Conservation (phyloP, 2,113 vertebrate species). For the Hypanus sabinus region DNA sequence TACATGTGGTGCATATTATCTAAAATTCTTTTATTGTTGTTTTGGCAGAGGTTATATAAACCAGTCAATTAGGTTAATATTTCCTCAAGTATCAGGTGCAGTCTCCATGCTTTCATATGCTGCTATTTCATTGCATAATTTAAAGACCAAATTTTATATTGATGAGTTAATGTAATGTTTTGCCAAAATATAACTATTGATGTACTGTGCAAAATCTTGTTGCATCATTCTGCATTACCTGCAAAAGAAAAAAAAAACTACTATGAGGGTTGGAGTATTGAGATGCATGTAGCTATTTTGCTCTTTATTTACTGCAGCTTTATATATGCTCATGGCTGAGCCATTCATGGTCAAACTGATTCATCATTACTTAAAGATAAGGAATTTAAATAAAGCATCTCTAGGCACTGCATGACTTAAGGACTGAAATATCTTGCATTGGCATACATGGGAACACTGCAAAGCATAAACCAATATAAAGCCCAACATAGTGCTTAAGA, state of each 20-base stretch:
- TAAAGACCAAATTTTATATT: neutral
- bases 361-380: neutral
- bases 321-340: constrained; percentile 23
- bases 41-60: neutral
- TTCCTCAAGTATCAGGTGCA: neutral
- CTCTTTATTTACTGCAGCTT: constrained; percentile 16
- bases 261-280: neutral
- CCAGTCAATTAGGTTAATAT: neutral
- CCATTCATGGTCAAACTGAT: constrained; percentile 9
- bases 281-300: constrained; percentile 27
- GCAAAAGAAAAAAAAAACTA: neutral
- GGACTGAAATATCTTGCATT: neutral
- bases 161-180: neutral
- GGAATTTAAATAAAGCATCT: neutral
- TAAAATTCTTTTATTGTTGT: neutral
- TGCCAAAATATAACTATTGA: neutral
- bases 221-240: constrained; percentile 11
- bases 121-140: constrained; percentile 18
- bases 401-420: neutral
- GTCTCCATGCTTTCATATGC: neutral
- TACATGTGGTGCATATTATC: neutral
- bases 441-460: neutral
- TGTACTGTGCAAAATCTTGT: neutral
- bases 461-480: neutral
- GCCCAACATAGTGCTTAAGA: neutral